phyloP scores from a whole-genome alignment of 2,888 invertebrate genomes.

The Meteorus cinctellus region DNA sequence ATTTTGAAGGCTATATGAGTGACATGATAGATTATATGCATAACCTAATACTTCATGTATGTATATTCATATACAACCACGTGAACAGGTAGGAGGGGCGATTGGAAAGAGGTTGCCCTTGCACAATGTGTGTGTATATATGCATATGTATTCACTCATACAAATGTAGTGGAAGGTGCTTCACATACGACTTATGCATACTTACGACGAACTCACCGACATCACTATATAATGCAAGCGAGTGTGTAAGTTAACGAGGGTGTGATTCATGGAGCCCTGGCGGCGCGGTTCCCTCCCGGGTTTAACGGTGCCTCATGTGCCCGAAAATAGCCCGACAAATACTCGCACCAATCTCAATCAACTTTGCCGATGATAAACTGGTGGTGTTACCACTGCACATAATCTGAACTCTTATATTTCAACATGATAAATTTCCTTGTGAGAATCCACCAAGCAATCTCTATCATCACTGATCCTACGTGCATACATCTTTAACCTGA shows the following conservation, averaged over 20 bases:
- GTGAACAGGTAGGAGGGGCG: slow-evolving; percentile 22
- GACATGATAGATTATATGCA: background rate
- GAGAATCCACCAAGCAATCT: slow-evolving; percentile 9
- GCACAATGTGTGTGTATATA: slow-evolving; percentile 1
- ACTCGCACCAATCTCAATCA: slow-evolving; percentile 37
- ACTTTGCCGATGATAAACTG: slow-evolving; percentile 34
- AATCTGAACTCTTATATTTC: slow-evolving; percentile 12
- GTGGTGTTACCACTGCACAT: slow-evolving; percentile 16
- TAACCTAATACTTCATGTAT: background rate
- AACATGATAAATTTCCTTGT: slow-evolving; percentile 6
- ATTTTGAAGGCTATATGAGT: slow-evolving; percentile 14
- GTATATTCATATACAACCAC: background rate
- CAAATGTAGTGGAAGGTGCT: background rate
- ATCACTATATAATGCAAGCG: slow-evolving; percentile 36
- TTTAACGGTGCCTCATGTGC: slow-evolving; percentile 65
- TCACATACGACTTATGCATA: slow-evolving; percentile 14
- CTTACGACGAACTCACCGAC: slow-evolving; percentile 1
- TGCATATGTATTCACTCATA: background rate
- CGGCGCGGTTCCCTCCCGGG: slow-evolving; percentile 60
- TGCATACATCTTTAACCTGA: background rate
- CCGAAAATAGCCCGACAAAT: slow-evolving; percentile 40
- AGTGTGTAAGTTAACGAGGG: slow-evolving; percentile 69
- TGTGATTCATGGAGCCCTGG: slow-evolving; percentile 70
- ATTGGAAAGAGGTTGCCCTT: slow-evolving; percentile 34
- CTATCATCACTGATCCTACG: slow-evolving; percentile 19